Percentiles rank a stretch among this genome's conserved stretches.
These are phyloP conservation scores for Mormyrus proboscirostris DNA, from an alignment of 2,797 vertebrate species.

Conservation along the genomic window DNA sequence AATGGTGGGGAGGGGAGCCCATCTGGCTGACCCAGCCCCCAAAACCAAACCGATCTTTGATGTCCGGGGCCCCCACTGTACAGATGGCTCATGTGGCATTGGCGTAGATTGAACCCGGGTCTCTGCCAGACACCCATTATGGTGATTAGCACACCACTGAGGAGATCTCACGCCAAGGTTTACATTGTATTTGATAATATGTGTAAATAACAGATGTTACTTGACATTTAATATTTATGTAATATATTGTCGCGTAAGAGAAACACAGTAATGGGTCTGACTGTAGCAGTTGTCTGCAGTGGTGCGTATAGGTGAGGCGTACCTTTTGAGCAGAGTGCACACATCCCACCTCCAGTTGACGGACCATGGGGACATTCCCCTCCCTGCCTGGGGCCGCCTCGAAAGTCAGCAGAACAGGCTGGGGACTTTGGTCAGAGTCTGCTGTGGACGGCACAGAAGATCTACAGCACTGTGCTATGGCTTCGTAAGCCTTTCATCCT, in stretches of 20 bases:
- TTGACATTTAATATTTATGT: background rate
- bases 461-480: background rate
- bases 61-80: background rate
- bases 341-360: constrained; percentile 75
- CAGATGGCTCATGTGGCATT: background rate
- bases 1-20: background rate
- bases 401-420: constrained; percentile 67
- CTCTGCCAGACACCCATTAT: background rate
- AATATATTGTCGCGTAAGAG: background rate
- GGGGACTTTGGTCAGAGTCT: constrained; percentile 36
- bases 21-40: background rate
- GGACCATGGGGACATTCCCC: constrained; percentile 49
- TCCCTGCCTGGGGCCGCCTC: constrained; percentile 46
- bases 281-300: background rate
- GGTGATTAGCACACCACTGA: background rate
- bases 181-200: background rate
- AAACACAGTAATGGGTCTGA: background rate
- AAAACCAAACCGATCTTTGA: background rate
- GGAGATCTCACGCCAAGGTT: background rate
- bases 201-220: background rate
- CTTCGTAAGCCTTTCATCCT: background rate
- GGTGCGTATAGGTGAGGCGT: background rate
- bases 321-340: constrained; percentile 71
- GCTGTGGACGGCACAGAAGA: background rate
- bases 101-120: background rate